phyloP scores from a whole-genome alignment of 2,797 vertebrate species.

The Enteromius afrohamiltoni region DNA sequence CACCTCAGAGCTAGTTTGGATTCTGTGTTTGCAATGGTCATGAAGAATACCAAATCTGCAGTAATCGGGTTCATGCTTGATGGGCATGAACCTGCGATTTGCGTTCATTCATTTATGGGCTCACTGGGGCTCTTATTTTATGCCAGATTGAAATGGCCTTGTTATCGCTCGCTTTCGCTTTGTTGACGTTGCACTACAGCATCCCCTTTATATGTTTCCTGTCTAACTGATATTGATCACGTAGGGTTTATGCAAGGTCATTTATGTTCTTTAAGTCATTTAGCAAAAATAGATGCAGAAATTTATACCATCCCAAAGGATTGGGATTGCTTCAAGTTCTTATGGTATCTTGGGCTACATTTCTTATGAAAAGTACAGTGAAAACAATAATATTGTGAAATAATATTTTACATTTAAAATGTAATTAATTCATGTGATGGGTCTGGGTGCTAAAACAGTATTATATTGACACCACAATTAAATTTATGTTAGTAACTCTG shows the following conservation, averaged over 20 bases:
- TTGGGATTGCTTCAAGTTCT: not conserved
- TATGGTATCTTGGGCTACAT: not conserved
- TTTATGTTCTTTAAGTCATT: not conserved
- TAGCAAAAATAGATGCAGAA: not conserved
- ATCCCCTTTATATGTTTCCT: not conserved
- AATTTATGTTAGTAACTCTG: no score
- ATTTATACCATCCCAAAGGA: not conserved
- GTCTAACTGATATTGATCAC: not conserved
- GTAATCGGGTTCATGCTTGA: not conserved
- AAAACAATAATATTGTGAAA: not conserved
- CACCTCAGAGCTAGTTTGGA: conserved; percentile 17
- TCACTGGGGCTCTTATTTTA: conserved; percentile 3
- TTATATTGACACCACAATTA: no score
- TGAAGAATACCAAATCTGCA: conserved; percentile 9
- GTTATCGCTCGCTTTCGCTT: not conserved
- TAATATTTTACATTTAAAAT: not conserved
- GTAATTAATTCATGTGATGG: not conserved
- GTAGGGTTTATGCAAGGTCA: not conserved
- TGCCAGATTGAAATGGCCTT: not conserved
- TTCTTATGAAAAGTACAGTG: not conserved
- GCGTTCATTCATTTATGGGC: not conserved
- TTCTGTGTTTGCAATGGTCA: not conserved
- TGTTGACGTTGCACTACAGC: not conserved
- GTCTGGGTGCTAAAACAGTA: not conserved
- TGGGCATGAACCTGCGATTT: not conserved